phyloP scores from a whole-genome alignment of 2,888 invertebrate species.

The Rhimphoctona megacephalus region DNA sequence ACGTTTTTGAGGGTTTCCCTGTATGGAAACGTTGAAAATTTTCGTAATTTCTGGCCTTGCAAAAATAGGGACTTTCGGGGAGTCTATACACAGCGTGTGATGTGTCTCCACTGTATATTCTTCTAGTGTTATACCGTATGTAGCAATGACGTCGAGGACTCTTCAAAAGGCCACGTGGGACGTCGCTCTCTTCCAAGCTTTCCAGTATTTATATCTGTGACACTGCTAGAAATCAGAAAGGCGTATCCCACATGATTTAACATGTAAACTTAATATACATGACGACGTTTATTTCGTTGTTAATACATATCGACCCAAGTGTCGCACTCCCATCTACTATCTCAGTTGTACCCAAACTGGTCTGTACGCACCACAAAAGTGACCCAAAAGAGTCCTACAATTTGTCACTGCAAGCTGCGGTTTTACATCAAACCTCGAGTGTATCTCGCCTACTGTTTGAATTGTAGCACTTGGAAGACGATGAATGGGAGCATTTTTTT shows the following conservation, averaged over 20 bases:
- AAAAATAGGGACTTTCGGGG: conserved; percentile 39
- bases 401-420: conserved; percentile 83
- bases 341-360: conserved; percentile 2
- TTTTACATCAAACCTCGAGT: conserved; percentile 80
- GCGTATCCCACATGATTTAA: background rate
- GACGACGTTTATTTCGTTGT: background rate
- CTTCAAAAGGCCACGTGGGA: conserved; percentile 80
- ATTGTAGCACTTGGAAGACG: conserved; percentile 37
- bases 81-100: conserved; percentile 10
- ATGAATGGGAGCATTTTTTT: background rate
- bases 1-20: conserved; percentile 7
- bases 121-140: conserved; percentile 66
- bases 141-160: conserved; percentile 79
- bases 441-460: conserved; percentile 52
- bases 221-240: conserved; percentile 3
- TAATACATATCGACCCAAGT: too few species aligned
- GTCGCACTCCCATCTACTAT: too few species aligned
- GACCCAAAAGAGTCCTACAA: conserved; percentile 71
- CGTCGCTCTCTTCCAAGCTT: conserved; percentile 71
- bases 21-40: conserved; percentile 45
- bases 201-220: background rate
- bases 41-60: conserved; percentile 63
- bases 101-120: background rate
- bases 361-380: conserved; percentile 48
- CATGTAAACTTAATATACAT: background rate